A percentile compares a stretch with the other conserved stretches of the same genome.
These are phyloP conservation scores for Platycercus adscitus DNA, from an alignment of 2,113 vertebrate genomes.

Conservation along the genomic window DNA sequence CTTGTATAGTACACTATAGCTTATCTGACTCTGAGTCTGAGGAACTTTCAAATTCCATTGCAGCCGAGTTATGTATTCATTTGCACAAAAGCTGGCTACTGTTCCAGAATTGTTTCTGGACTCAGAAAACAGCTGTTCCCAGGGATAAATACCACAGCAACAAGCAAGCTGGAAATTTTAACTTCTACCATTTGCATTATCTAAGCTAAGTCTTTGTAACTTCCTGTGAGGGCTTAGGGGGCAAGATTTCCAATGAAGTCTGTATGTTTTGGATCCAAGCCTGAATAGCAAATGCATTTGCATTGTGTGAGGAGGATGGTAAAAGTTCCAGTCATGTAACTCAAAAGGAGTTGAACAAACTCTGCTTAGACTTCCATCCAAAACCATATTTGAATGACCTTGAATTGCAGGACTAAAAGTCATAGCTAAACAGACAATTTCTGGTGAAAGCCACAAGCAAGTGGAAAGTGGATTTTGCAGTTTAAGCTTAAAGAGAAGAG, in stretches of 20 bases:
- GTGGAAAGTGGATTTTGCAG: neutral
- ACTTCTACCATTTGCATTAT: neutral
- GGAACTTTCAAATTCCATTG: neutral
- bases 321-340: neutral
- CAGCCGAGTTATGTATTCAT: neutral
- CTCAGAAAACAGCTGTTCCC: neutral
- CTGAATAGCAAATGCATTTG: neutral
- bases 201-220: neutral
- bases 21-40: neutral
- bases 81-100: neutral
- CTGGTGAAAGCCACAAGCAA: neutral
- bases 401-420: neutral
- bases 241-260: neutral
- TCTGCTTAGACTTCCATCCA: neutral
- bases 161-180: neutral
- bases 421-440: neutral
- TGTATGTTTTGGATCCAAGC: neutral
- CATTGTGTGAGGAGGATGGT: neutral
- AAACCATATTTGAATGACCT: neutral
- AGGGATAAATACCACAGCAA: neutral
- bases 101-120: neutral
- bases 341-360: neutral
- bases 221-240: neutral
- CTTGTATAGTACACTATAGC: neutral
- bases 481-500: neutral